Evolutionary conservation across 1,140 invertebrate genomes (phyloP), one percentile per base, ranked within the genome.

Genomic region (Lordiphosa clarofinis): DNA sequence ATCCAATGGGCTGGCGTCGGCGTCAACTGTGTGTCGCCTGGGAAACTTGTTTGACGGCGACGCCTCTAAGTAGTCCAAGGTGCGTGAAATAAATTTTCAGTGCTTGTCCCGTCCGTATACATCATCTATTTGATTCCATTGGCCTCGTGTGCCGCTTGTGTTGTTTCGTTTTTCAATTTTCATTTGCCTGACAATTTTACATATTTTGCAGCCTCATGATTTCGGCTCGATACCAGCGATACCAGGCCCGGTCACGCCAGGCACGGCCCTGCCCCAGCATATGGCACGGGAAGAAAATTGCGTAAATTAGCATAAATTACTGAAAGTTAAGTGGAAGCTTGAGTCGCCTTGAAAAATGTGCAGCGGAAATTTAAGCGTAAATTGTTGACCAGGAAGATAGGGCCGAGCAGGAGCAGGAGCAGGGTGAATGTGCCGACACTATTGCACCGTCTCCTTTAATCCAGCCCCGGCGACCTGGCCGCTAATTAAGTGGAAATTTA

Each of bases 401-500:
- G 54, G 54, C 46, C 33, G 15, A 15, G 15, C 15, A 15, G 15
- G 50, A 36, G 36, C 48, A 24, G 42, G 37, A 40, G 31, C 5
- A 3, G 28, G 31, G 28, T 13, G 8, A 28, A 15, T 15, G 15
- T 39, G 13, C 11, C 37, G 10, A 28, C n/a, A 12, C 39, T 24
- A 28, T 7, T 7, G 24, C 10, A 8, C n/a, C 10, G 13, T 21
- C 42, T 28, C 35, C 35, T 4, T 40, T 21, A 28, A 19, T 15
- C 3, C 49, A 42, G 35, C 35, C 21, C n/a, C 12, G 21, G 36
- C 11, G 56, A 36, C 15, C 57, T 62, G 64, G 55, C 58, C 72
- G 76, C 76, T 82, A 81, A 81, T 81, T 81, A 81, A 81, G 72
- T 81, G 76, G 76, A 81, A 81, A 81, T 81, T 82, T 81, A 82